Conservation (phyloP, 2,797 vertebrate species). For the Sternotherus odoratus region DNA sequence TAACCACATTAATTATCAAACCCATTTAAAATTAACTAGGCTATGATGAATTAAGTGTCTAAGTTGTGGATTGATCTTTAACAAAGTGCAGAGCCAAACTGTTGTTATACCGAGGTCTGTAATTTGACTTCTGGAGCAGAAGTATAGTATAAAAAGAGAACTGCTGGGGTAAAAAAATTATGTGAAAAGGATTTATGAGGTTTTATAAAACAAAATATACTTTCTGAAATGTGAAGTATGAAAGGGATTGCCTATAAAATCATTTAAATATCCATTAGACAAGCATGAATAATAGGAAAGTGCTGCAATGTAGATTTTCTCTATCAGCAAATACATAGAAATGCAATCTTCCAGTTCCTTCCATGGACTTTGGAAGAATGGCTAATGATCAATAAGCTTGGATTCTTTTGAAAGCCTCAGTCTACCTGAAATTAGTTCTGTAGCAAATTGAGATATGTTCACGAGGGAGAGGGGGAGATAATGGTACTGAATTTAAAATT, state of each 20-base stretch:
- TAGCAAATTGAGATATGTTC: neutral
- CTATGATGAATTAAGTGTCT: neutral
- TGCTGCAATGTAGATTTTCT: neutral
- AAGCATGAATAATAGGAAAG: neutral
- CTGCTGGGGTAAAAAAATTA: fast-evolving
- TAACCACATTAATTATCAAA: neutral
- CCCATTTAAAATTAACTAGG: neutral
- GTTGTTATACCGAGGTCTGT: neutral
- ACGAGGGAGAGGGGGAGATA: neutral
- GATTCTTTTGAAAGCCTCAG: neutral
- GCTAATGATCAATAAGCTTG: neutral
- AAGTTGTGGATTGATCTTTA: neutral
- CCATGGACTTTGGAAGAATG: neutral
- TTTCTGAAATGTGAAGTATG: neutral
- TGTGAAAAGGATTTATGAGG: neutral
- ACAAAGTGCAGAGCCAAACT: neutral
- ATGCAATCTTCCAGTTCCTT: neutral
- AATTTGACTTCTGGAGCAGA: neutral
- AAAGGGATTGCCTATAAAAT: neutral
- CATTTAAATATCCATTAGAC: neutral
- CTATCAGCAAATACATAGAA: neutral
- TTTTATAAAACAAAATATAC: neutral
- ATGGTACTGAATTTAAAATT: neutral
- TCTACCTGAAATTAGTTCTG: neutral
- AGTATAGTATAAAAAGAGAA: neutral